Conservation (phyloP, 2,113 vertebrate genomes). For the Mixornis gularis region DNA sequence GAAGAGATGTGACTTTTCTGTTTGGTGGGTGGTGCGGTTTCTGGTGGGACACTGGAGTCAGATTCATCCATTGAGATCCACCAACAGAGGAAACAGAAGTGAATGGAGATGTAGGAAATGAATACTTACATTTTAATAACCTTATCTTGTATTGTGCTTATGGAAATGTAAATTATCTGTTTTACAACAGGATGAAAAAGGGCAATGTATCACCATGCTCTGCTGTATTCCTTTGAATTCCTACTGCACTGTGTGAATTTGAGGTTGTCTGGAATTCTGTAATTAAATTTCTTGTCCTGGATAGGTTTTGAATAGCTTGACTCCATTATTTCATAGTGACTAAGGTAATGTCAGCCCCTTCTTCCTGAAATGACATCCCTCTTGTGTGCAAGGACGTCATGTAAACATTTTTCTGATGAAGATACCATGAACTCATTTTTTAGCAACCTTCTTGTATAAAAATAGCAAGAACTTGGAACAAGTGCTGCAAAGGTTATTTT, state of each 20-base stretch:
- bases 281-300: neutral
- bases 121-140: neutral
- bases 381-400: neutral
- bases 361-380: neutral
- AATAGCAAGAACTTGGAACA: neutral
- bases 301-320: neutral
- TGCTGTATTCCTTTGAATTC: neutral
- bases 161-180: neutral
- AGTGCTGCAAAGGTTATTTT: neutral
- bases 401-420: neutral
- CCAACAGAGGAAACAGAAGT: neutral
- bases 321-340: neutral
- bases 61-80: neutral
- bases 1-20: neutral
- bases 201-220: neutral
- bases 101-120: neutral
- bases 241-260: neutral
- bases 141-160: neutral
- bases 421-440: neutral
- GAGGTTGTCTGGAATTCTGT: neutral
- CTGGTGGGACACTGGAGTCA: neutral
- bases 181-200: neutral
- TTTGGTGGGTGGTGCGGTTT: neutral
- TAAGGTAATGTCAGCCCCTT: neutral
- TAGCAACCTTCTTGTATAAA: neutral